A percentile compares a stretch with the other conserved stretches of the same genome.
These are phyloP conservation scores for Sebastes variabilis DNA, from an alignment of 2,797 vertebrate genomes.

Conservation along the genomic window DNA sequence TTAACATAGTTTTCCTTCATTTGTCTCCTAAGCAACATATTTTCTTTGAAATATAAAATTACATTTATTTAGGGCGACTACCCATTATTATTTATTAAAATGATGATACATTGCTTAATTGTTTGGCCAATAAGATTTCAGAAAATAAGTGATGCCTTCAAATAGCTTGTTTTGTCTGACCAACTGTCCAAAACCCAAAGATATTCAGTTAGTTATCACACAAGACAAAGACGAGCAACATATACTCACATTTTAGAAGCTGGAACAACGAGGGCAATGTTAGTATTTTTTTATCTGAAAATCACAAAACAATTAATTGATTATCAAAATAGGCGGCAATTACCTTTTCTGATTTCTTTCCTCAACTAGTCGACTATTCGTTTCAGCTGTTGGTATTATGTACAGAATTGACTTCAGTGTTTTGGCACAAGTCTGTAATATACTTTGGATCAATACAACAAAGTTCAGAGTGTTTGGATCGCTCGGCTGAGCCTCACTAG, in stretches of 20 bases:
- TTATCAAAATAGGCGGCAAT: background rate
- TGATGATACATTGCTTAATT: too few relatives aligned
- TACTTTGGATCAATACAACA: constrained; percentile 6
- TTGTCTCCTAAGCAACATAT: background rate
- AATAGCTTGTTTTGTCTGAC: background rate
- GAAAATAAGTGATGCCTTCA: too few relatives aligned
- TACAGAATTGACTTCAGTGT: background rate
- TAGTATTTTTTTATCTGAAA: background rate
- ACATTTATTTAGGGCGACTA: background rate
- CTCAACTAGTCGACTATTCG: background rate
- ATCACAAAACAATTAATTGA: background rate
- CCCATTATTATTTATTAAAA: background rate
- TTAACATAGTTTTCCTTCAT: background rate
- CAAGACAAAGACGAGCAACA: background rate
- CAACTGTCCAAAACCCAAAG: background rate
- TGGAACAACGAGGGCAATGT: too few relatives aligned
- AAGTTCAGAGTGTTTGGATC: background rate
- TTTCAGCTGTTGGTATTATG: background rate
- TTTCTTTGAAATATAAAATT: background rate
- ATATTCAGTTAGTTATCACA: background rate
- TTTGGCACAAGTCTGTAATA: background rate
- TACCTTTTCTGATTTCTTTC: background rate
- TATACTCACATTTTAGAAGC: background rate
- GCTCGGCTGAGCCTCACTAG: background rate
- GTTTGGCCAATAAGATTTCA: background rate